These are phyloP conservation scores for Prolemur simus DNA, from an alignment of 2,113 vertebrate species.

Conservation along the genomic window DNA sequence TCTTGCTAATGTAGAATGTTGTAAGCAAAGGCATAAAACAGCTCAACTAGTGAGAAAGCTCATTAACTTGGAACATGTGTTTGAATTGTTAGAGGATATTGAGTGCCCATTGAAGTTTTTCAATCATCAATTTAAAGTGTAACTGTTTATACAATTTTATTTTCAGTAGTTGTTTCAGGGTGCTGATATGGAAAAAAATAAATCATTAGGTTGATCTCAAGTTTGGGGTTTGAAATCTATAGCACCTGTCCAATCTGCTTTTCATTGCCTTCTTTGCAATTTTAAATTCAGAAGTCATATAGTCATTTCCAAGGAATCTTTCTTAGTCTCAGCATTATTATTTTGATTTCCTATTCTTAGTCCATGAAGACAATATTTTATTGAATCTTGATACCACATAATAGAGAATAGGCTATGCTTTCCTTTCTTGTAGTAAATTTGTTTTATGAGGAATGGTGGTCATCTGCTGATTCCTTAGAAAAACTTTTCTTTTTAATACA, in stretches of 20 bases:
- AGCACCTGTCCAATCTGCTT: neutral
- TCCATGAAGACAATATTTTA: neutral
- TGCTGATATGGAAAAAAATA: neutral
- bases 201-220: neutral
- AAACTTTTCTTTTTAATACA: neutral
- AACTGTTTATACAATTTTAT: neutral
- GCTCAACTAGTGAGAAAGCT: neutral
- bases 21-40: neutral
- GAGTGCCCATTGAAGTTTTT: neutral
- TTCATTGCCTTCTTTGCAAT: neutral
- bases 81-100: neutral
- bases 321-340: neutral
- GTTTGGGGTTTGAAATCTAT: neutral
- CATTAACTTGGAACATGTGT: neutral
- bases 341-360: neutral
- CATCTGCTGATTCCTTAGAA: neutral
- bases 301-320: neutral
- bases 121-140: neutral
- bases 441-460: neutral
- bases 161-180: neutral
- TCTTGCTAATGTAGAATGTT: neutral
- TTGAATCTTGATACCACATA: neutral
- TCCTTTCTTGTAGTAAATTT: neutral
- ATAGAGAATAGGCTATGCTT: neutral
- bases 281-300: conserved; percentile 12